These are phyloP conservation scores for Poeciliopsis infans DNA, from an alignment of 2,797 vertebrate species.

Conservation along the genomic window DNA sequence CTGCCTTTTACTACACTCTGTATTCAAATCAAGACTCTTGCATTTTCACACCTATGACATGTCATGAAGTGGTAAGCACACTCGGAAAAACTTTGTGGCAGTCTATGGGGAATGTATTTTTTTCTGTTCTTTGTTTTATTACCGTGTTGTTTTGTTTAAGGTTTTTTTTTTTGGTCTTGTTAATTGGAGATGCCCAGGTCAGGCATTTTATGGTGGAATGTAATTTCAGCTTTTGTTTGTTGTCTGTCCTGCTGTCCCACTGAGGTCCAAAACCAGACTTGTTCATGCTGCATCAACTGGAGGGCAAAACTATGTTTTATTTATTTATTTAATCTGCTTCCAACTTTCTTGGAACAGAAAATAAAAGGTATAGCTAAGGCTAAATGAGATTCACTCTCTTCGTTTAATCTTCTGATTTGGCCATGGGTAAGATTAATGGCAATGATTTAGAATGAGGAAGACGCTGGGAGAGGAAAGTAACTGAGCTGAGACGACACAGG, in stretches of 20 bases:
- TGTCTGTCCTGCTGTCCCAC: neutral
- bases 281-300: conserved; percentile 38
- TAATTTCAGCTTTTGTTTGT: neutral
- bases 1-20: conserved; percentile 16
- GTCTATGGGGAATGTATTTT: neutral
- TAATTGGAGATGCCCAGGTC: neutral
- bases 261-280: neutral
- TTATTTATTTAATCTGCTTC: conserved; percentile 41
- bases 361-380: conserved; percentile 65
- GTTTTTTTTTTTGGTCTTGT: neutral
- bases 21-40: conserved; percentile 41
- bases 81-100: neutral
- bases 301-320: conserved; percentile 45
- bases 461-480: conserved; percentile 32
- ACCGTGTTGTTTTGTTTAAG: neutral
- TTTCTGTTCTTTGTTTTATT: neutral
- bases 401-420: conserved; percentile 78
- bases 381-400: conserved; percentile 59
- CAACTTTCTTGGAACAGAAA: conserved; percentile 74
- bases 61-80: neutral
- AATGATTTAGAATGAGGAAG: conserved; percentile 53
- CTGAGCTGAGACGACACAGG: conserved; percentile 42
- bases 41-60: conserved; percentile 38
- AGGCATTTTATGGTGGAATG: neutral
- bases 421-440: conserved; percentile 73